phyloP scores from a whole-genome alignment of 2,888 invertebrate species.

The Drosophila lacicola region DNA sequence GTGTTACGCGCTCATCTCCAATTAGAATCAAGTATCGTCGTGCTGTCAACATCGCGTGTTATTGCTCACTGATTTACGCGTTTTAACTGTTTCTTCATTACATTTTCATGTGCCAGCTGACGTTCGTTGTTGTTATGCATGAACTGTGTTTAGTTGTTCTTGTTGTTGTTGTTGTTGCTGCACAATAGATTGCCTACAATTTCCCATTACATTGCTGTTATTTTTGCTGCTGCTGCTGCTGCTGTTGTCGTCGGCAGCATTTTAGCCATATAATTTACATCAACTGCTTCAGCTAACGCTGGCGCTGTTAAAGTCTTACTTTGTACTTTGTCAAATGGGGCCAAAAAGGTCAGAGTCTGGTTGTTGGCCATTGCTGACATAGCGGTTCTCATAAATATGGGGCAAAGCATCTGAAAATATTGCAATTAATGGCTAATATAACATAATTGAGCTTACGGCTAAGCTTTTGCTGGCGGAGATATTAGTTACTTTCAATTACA shows the following conservation, averaged over 20 bases:
- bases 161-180: constrained; percentile 26
- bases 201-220: constrained; percentile 40
- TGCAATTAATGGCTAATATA: constrained; percentile 14
- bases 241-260: constrained; percentile 18
- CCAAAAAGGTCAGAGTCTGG: constrained; percentile 34
- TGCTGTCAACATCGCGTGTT: constrained; percentile 61
- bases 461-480: background rate
- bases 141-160: constrained; percentile 14
- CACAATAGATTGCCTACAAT: constrained; percentile 52
- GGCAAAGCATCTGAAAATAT: constrained; percentile 4
- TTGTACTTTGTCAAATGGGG: constrained; percentile 6
- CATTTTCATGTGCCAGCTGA: constrained; percentile 55
- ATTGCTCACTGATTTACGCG: constrained; percentile 64
- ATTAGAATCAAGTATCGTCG: constrained; percentile 29
- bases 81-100: constrained; percentile 63
- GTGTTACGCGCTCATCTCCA: constrained; percentile 33
- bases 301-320: constrained; percentile 26
- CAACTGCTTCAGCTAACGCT: constrained; percentile 27
- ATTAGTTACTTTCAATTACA: background rate
- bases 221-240: constrained; percentile 3
- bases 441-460: background rate
- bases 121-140: constrained; percentile 42
- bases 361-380: constrained; percentile 1
- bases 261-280: constrained; percentile 51
- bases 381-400: constrained; percentile 28